Conservation (phyloP, 2,113 vertebrate genomes). For the Sus scrofa region DNA sequence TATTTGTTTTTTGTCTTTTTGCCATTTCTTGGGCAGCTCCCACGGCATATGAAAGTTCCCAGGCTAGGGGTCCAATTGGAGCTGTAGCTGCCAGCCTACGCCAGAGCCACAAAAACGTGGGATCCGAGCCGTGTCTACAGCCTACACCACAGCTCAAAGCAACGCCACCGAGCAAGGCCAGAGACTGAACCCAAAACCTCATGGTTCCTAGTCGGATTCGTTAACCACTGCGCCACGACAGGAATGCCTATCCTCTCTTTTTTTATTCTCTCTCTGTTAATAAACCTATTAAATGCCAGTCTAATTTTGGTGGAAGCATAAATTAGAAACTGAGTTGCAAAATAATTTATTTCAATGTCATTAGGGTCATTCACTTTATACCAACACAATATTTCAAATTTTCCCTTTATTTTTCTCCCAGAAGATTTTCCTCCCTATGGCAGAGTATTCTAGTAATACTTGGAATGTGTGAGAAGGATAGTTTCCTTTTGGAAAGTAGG, state of each 20-base stretch:
- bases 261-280: not conserved
- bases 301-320: not conserved
- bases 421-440: not conserved
- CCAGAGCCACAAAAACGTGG: no score
- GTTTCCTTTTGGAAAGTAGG: not conserved
- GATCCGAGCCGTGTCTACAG: no score
- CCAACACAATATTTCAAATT: not conserved
- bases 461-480: not conserved
- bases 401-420: slow-evolving; percentile 21
- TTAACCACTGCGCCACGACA: no score
- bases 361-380: not conserved
- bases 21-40: no score
- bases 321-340: slow-evolving; percentile 4
- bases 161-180: no score
- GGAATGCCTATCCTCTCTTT: not conserved
- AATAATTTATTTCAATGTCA: not conserved
- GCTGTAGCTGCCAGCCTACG: no score
- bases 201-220: no score
- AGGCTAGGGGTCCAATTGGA: no score
- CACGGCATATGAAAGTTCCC: no score
- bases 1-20: no score
- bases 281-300: not conserved
- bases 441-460: not conserved
- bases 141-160: no score
- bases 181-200: no score